Evolutionary conservation across 2,888 invertebrate genomes (phyloP).

Genomic region (Cheilosia pagana): DNA sequence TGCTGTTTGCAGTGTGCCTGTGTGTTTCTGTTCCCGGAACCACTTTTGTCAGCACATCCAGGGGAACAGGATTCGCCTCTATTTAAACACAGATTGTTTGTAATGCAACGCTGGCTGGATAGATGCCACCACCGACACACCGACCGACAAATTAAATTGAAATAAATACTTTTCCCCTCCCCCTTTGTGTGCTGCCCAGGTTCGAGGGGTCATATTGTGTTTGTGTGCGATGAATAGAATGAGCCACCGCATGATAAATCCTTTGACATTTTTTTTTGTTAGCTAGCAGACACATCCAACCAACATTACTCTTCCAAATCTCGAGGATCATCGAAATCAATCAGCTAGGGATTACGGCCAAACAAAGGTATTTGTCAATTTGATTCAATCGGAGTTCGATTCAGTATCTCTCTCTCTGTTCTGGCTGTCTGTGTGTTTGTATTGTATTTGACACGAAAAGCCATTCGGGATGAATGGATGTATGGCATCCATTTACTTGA

Average conservation of each 20-base stretch:
- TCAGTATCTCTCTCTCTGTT: conserved; percentile 13
- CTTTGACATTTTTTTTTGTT: conserved; percentile 44
- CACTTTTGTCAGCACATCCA: conserved; percentile 40
- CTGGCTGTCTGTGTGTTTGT: conserved; percentile 23
- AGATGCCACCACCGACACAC: conserved; percentile 9
- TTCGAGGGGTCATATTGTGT: conserved; percentile 44
- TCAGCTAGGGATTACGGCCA: conserved; percentile 66
- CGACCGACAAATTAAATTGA: conserved; percentile 63
- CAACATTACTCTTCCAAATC: conserved; percentile 70
- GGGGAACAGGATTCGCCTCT: conserved; percentile 15
- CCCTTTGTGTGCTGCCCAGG: neutral
- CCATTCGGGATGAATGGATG: conserved; percentile 53
- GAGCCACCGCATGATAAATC: conserved; percentile 48
- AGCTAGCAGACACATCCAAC: conserved; percentile 38
- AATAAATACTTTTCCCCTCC: conserved; percentile 49
- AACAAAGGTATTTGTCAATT: conserved; percentile 72
- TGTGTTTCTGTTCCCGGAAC: conserved; percentile 31
- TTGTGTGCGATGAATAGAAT: conserved; percentile 63
- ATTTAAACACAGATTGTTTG: conserved; percentile 53
- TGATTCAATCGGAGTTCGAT: conserved; percentile 58
- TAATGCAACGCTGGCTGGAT: conserved; percentile 36
- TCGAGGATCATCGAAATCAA: conserved; percentile 72
- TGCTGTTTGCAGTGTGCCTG: neutral
- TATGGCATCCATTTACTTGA: conserved; percentile 55
- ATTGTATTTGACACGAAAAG: conserved; percentile 58